Evolutionary conservation across 2,113 vertebrate species (phyloP), one percentile per base, ranked within the genome.

Genomic region (Rhagologus leucostigma): DNA sequence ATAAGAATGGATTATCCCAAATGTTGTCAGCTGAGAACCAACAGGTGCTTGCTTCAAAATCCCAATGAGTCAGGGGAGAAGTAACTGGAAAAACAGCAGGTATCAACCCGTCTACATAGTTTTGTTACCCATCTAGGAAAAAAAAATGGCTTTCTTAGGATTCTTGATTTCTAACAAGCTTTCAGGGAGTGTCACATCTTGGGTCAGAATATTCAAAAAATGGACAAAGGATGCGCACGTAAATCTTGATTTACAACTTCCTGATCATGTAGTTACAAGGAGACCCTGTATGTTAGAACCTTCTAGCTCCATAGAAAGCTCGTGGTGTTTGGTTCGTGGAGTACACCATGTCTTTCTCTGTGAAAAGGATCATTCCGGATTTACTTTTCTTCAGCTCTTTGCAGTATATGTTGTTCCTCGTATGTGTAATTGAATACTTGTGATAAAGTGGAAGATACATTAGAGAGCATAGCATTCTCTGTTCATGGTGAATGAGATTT

Each of bases 381-480:
- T 87, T 94, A 19, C 42, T 91, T 89, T 83, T 80, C 71, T 92
- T 89, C 59, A 62, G 6, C 64, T 83, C 21, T 75, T 89, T 47
- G 26, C 21, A 21, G 37, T 42, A 3, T 70, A 32, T 30, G 14
- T 83, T 92, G 65, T 64, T 95, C 33, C 49, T 68, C 1, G 2
- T 62, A 42, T 6, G 24, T 50, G 8, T 47, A 42, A 60, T 29
- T 56, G 44, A 76, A 44, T 50, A 39, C 30, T 65, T 47, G 16
- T 32, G 35, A 35, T 55, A 17, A 59, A 70, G 9, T 16, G 15
- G 23, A 74, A 50, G 10, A 11, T 55, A 46, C 37, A 35, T 50
- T 27, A 50, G 77, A 67, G 39, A 67, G 14, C 33, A 29, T 11
- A 32, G 42, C 39, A 26, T 84, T 74, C 16, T 42, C 39, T 55